phyloP scores from a whole-genome alignment of 2,113 vertebrate species.

The Petromus typicus region DNA sequence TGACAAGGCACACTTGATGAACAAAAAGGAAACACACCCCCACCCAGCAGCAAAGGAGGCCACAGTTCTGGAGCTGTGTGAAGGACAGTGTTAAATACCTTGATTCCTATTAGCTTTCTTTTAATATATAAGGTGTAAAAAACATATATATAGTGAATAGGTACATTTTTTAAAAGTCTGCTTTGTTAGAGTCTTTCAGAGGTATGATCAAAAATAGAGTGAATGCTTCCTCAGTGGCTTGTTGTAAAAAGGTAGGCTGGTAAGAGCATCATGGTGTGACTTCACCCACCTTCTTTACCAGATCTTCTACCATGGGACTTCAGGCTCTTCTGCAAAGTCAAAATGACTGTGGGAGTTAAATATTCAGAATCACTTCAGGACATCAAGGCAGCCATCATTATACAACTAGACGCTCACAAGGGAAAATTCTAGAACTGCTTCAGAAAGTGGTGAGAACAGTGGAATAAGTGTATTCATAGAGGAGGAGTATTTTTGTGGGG shows the following conservation, averaged over 20 bases:
- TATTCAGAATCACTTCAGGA: neutral
- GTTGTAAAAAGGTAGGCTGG: neutral
- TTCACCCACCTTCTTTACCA: neutral
- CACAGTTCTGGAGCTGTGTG: neutral
- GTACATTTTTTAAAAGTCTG: neutral
- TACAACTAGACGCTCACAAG: neutral
- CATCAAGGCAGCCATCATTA: neutral
- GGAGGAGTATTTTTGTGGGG: neutral
- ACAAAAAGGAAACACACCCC: neutral
- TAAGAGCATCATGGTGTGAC: neutral
- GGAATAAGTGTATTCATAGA: neutral
- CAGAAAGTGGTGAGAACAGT: neutral
- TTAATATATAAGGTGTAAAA: neutral
- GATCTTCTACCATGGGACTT: neutral
- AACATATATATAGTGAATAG: neutral
- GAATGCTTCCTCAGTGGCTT: neutral
- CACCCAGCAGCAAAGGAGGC: neutral
- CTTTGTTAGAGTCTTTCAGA: neutral
- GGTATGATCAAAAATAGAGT: neutral
- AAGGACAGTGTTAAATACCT: neutral
- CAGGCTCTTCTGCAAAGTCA: neutral
- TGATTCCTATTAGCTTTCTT: neutral
- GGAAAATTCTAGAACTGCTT: neutral
- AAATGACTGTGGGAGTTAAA: neutral
- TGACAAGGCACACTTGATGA: neutral